Evolutionary conservation across 2,113 vertebrate species (phyloP), one percentile per base, ranked within the genome.

Genomic region (Perognathus longimembris): DNA sequence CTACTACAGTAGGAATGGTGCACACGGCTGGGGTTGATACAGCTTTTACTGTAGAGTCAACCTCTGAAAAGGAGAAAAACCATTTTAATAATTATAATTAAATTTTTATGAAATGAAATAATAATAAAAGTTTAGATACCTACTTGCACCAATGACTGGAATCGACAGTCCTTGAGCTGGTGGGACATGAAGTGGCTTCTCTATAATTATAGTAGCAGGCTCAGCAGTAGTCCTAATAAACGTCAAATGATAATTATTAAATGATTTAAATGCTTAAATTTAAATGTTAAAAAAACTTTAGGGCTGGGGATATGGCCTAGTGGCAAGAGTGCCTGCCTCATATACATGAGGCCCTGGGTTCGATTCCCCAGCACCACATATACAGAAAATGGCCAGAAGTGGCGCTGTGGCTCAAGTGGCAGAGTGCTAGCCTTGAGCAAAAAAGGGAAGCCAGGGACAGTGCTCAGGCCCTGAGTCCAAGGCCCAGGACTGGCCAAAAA

Each of bases 111-210:
- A 22, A 32, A 38, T 40, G 81, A 34, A 85, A 86, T 28, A 1
- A 6, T 24, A 89, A 76, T 22, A 73, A 54, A 70, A 88, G 36
- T 78, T 63, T 88, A 82, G 74, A 97, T 90, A 98, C 99, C 87
- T 97, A 99, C 99, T 98, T 95, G 98, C 97, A 88, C 98, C 98
- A 88, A 97, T 97, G 84, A 98, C 98, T 57, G 99, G 98, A 96
- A 98, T 97, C 70, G 98, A 98, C 26, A 98, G 97, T 93, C 97
- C 98, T 79, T 98, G 98, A 89, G 98, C 97, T 85, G 91, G 87
- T 28, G 92, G 95, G 34, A 97, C 34, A 38, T 50, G 73, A 54
- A 96, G 92, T 22, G 97, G 95, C 86, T 95, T 97, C 61, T 99
- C 98, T 90, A 96, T 75, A 40, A 92, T 98, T 88, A 98, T 94